Evolutionary conservation across 2,113 vertebrate species (phyloP).

Genomic region (Rattus norvegicus): GRCr8 NC_086020.1:71114001-71114500

Average conservation of each 20-base stretch:
- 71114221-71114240: background rate
- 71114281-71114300: background rate
- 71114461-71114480: background rate
- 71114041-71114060: background rate
- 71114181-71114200: background rate
- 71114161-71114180: background rate
- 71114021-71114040: too few relatives aligned
- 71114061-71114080: too few relatives aligned
- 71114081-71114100: too few relatives aligned
- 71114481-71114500: background rate
- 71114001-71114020: background rate
- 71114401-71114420: background rate
- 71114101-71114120: too few relatives aligned
- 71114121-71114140: background rate
- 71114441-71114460: background rate
- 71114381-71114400: background rate
- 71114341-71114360: background rate
- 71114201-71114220: background rate
- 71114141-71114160: background rate
- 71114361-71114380: background rate
- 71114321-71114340: background rate
- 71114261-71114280: background rate
- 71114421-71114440: background rate
- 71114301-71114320: background rate
- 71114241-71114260: background rate